These are phyloP conservation scores for Synanthedon vespiformis DNA, from an alignment of 2,888 invertebrate species.

Conservation along the genomic window DNA sequence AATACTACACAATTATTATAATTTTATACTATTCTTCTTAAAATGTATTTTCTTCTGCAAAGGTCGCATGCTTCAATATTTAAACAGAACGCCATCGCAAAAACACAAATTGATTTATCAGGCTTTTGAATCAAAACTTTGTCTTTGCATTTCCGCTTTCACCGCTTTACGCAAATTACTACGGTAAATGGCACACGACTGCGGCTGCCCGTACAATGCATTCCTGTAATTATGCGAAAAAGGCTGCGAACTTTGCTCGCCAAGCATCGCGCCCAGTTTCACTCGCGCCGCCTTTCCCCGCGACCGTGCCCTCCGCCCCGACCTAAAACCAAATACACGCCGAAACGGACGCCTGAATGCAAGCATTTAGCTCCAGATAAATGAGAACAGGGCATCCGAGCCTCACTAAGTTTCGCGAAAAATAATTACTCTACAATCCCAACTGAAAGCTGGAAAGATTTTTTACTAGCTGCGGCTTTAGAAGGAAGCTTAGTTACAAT, in stretches of 20 bases:
- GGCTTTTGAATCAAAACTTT: constrained; percentile 24
- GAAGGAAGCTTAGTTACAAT: background rate
- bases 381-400: constrained; percentile 31
- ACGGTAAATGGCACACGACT: constrained; percentile 39
- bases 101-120: too few relatives aligned
- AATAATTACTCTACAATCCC: constrained; percentile 39
- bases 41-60: too few relatives aligned
- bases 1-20: too few relatives aligned
- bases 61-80: too few relatives aligned
- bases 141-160: constrained; percentile 31
- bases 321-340: constrained; percentile 24
- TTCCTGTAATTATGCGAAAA: constrained; percentile 57
- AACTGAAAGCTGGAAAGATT: constrained; percentile 35
- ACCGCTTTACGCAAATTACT: constrained; percentile 43
- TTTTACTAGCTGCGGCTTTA: constrained; percentile 18
- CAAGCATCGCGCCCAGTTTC: background rate
- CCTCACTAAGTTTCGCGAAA: constrained; percentile 21
- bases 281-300: background rate
- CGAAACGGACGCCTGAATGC: constrained; percentile 32
- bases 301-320: constrained; percentile 2
- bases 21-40: too few relatives aligned
- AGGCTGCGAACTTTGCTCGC: constrained; percentile 29
- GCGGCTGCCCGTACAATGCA: constrained; percentile 47
- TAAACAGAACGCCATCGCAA: too few relatives aligned
- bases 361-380: constrained; percentile 40